phyloP scores from a whole-genome alignment of 2,888 invertebrate species.

The Dorcus parallelipipedus region DNA sequence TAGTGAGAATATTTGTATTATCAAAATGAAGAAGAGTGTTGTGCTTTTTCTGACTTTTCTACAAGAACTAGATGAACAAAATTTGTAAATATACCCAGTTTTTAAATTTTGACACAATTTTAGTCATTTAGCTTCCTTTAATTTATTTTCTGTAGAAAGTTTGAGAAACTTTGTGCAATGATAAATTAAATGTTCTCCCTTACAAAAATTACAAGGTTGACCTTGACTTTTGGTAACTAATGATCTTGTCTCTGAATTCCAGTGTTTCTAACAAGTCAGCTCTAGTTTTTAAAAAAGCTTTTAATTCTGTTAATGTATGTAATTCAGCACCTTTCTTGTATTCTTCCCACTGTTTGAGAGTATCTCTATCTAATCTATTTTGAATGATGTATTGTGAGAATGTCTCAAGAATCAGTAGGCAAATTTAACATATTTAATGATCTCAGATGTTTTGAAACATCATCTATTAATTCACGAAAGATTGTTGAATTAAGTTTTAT shows the following conservation, averaged over 20 bases:
- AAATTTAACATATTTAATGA: neutral
- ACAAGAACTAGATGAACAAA: neutral
- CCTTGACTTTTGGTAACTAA: neutral
- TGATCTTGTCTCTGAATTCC: neutral
- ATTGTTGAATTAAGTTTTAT: neutral
- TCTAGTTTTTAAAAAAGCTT: neutral
- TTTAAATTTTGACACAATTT: neutral
- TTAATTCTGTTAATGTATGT: neutral
- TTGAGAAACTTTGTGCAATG: slow-evolving; percentile 3
- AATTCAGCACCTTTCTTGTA: neutral
- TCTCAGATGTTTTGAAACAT: slow-evolving; percentile 1
- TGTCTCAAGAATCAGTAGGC: slow-evolving; percentile 4
- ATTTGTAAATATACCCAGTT: neutral
- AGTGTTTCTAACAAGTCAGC: slow-evolving; percentile 1
- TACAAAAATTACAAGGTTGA: neutral
- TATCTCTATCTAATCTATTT: neutral
- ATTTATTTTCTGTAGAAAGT: neutral
- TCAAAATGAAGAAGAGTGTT: neutral
- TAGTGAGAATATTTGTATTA: neutral
- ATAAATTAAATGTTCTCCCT: neutral
- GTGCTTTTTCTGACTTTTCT: slow-evolving; percentile 1
- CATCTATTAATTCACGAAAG: slow-evolving; percentile 1
- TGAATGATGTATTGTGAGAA: neutral
- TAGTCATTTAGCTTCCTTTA: neutral
- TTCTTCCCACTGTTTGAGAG: neutral